Conservation (phyloP, 1,140 invertebrate genomes). For the Pseudomyrmex flavicornis region DNA sequence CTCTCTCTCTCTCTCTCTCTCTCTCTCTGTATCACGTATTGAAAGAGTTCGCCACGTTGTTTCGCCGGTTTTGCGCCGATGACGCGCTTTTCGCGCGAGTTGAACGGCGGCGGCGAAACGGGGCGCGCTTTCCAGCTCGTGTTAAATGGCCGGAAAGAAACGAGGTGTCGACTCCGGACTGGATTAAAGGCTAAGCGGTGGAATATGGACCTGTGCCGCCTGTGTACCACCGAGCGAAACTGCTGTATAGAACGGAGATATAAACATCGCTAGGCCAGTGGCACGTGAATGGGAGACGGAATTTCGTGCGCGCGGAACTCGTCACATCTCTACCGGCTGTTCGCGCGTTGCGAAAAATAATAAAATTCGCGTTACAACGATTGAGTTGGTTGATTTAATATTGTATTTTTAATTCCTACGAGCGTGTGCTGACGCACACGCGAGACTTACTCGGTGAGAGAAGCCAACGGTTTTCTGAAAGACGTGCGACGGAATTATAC, state of each 20-base stretch:
- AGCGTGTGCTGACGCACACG: too few relatives aligned
- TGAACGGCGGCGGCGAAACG: conserved; percentile 41
- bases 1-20: too few relatives aligned
- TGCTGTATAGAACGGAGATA: conserved; percentile 1
- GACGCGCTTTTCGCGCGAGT: conserved; percentile 37
- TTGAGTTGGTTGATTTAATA: too few relatives aligned
- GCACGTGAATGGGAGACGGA: conserved; percentile 25
- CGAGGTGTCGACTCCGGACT: conserved; percentile 59
- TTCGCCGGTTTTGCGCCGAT: conserved; percentile 28
- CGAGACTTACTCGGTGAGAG: background rate
- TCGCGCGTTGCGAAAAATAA: too few relatives aligned
- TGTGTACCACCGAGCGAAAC: conserved; percentile 8
- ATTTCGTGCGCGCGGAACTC: background rate
- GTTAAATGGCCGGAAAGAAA: conserved; percentile 75
- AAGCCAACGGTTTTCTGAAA: background rate
- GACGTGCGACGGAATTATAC: too few relatives aligned
- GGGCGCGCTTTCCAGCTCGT: conserved; percentile 40
- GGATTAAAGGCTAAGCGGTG: conserved; percentile 63
- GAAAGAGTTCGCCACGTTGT: conserved; percentile 9
- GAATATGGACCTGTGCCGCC: conserved; percentile 53
- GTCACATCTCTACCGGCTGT: too few relatives aligned
- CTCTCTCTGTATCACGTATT: background rate
- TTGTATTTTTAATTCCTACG: too few relatives aligned
- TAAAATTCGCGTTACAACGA: too few relatives aligned
- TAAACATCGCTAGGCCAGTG: conserved; percentile 25